Percentiles rank a stretch among this genome's conserved stretches.
phyloP scores from a whole-genome alignment of 2,888 invertebrate species.

The Phalera bucephala region DNA sequence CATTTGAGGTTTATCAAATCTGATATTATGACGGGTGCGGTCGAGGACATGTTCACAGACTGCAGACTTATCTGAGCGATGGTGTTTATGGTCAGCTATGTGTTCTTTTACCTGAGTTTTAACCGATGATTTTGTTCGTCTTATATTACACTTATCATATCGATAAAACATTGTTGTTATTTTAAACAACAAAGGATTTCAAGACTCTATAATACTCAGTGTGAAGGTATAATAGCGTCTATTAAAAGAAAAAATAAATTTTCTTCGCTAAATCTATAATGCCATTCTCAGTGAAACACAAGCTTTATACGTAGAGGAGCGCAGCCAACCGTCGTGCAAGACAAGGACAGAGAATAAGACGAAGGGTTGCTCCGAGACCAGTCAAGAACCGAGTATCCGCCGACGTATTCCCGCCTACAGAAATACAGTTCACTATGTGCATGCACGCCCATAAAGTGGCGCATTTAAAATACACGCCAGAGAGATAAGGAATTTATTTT shows the following conservation, averaged over 20 bases:
- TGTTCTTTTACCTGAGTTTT: too few species aligned
- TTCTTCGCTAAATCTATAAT: constrained; percentile 10
- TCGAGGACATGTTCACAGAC: too few species aligned
- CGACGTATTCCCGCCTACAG: constrained; percentile 34
- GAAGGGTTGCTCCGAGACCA: constrained; percentile 83
- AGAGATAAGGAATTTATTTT: constrained; percentile 81
- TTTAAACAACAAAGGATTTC: too few species aligned
- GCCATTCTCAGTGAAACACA: constrained; percentile 31
- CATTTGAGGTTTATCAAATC: too few species aligned
- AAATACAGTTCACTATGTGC: constrained; percentile 68
- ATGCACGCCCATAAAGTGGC: constrained; percentile 73
- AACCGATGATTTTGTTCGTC: too few species aligned
- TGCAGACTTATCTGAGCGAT: too few species aligned
- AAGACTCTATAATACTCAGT: too few species aligned
- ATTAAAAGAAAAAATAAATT: constrained; percentile 3
- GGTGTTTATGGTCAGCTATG: too few species aligned
- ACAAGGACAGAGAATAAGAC: constrained; percentile 83
- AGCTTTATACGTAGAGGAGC: constrained; percentile 63
- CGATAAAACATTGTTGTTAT: too few species aligned
- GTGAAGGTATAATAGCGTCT: too few species aligned
- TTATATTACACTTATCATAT: too few species aligned
- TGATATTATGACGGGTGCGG: too few species aligned
- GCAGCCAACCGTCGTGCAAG: constrained; percentile 79
- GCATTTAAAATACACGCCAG: constrained; percentile 79
- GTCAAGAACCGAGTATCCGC: constrained; percentile 66